Evolutionary conservation across 1,140 invertebrate genomes (phyloP).

Genomic region (Cydia splendana): DNA sequence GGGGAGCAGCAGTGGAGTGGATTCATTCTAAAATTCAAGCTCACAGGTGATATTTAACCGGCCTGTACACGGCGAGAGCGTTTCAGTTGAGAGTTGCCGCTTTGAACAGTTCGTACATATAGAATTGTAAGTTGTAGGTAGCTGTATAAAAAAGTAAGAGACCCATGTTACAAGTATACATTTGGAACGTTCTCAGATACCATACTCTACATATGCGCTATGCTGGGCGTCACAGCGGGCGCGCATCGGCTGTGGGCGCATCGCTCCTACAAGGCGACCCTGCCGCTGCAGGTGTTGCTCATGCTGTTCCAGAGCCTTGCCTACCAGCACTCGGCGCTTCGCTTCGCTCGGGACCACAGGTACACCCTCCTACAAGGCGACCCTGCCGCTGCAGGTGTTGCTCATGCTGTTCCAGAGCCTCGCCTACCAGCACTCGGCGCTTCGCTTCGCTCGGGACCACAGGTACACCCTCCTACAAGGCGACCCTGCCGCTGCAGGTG

Average conservation of each 20-base stretch:
- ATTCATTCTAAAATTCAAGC: too few relatives aligned
- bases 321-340: conserved; percentile 80
- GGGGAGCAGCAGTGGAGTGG: too few relatives aligned
- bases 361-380: conserved; percentile 87
- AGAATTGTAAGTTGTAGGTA: too few relatives aligned
- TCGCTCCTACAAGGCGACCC: conserved; percentile 89
- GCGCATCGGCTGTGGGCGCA: conserved; percentile 92
- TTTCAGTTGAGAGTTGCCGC: too few relatives aligned
- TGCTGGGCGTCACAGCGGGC: conserved; percentile 87
- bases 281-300: conserved; percentile 87
- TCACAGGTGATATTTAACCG: too few relatives aligned
- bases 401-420: conserved; percentile 87
- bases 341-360: conserved; percentile 82
- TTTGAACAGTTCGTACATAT: too few relatives aligned
- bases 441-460: conserved; percentile 81
- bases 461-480: conserved; percentile 86
- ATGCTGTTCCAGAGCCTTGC: conserved; percentile 86
- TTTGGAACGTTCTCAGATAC: neutral
- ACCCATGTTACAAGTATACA: too few relatives aligned
- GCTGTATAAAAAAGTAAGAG: too few relatives aligned
- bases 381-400: conserved; percentile 86
- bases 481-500: conserved; percentile 86
- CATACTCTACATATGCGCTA: neutral
- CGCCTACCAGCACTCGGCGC: conserved; percentile 81
- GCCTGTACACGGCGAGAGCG: too few relatives aligned